Percentiles rank a stretch among this genome's conserved stretches.
Conservation (phyloP, 2,113 vertebrate species). For the Theristicus caerulescens region DNA sequence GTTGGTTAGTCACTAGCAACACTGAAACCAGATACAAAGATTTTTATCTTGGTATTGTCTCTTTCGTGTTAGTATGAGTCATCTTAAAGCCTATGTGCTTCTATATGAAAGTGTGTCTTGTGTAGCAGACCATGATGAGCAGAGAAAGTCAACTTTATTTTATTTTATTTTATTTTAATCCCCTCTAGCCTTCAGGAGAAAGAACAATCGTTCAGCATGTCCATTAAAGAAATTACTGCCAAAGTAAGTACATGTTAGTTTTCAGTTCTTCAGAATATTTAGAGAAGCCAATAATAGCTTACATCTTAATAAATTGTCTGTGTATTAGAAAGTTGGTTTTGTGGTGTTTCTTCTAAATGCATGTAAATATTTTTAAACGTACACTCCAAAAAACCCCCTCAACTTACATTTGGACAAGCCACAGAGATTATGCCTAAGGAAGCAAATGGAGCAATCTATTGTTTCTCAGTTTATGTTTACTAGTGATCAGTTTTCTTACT, state of each 20-base stretch:
- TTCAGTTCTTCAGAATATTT: not conserved
- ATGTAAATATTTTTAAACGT: not conserved
- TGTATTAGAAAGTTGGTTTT: not conserved
- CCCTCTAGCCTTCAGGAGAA: slow-evolving; percentile 84
- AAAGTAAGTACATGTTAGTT: slow-evolving; percentile 79
- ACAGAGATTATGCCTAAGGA: not conserved
- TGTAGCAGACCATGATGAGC: not conserved
- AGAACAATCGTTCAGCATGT: slow-evolving; percentile 75
- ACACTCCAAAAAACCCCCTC: not conserved
- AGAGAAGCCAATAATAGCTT: not conserved
- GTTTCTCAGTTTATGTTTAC: not conserved
- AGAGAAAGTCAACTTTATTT: not conserved
- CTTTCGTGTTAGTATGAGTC: not conserved
- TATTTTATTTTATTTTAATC: slow-evolving; percentile 50
- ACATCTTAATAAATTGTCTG: not conserved
- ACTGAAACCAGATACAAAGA: not conserved
- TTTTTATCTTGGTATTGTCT: not conserved
- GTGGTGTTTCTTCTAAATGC: not conserved
- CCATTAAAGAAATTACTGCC: slow-evolving; percentile 83
- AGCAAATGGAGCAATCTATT: not conserved
- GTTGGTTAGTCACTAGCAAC: not conserved
- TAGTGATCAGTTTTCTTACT: not conserved
- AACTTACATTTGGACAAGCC: not conserved
- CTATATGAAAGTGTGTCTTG: not conserved
- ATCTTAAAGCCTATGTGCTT: not conserved